Evolutionary conservation across 1,140 invertebrate genomes (phyloP), one percentile per base, ranked within the genome.

Genomic region (Listronotus oregonensis): DNA sequence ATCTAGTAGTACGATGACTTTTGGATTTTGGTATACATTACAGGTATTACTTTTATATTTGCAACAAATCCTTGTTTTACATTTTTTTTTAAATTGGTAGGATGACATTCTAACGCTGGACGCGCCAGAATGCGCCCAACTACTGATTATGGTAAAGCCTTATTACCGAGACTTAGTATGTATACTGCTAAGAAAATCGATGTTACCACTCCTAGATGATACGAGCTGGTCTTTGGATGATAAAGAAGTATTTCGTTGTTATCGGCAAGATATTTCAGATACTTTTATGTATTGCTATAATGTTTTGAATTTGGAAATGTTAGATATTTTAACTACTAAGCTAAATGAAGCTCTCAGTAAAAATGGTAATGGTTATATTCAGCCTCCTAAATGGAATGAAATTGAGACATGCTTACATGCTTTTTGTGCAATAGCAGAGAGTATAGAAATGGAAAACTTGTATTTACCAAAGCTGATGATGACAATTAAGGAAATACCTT

Each of bases 21-120:
- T 96, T 79, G 89, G 90, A 0, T 94, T 96, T 78, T 97, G 95
- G 95, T 96, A 92, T 77, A 88, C 89, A 47, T 80, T 97, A 34
- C 94, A 96, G 83, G 89, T 89, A 77, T 62, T 9, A 49, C 50
- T 42, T 46, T 59, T 59, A 59, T 47, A 10, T 59, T 51, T 60
- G 9, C 55, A 50, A 52, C 44, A 72, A 21, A 54, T 59, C 27
- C 21, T 27, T 27, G n/a, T n/a, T n/a, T n/a, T n/a, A n/a, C n/a
- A n/a, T n/a, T 60, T 3, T 43, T 51, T 34, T 27, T 44, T 27
- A 27, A 63, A 4, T 18, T 79, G 78, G 62, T 74, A 87, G 82
- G 90, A 92, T 70, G 85, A 89, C 65, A 78, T 90, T 3, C 67
- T 82, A 6, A 81, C 81, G 1, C 71, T 85, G 1, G 83, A 86